Conservation (phyloP, 2,113 vertebrate species). For the Himantopus leucocephalus region DNA sequence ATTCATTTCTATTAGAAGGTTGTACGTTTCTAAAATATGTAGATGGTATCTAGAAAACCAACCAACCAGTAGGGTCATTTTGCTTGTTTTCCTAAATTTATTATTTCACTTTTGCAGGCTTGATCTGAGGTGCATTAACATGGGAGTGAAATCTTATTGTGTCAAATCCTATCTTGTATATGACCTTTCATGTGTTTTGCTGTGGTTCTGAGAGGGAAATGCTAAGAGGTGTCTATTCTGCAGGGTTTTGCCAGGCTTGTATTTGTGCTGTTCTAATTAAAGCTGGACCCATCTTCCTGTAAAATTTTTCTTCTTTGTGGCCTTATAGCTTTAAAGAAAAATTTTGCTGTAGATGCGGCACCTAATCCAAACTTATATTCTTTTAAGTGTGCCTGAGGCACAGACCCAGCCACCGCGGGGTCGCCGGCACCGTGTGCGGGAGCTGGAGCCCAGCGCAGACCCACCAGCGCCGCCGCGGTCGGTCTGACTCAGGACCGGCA, state of each 20-base stretch:
- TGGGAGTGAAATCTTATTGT: conserved; percentile 73
- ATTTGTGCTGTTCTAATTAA: background rate
- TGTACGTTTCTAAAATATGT: conserved; percentile 93
- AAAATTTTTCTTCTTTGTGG: background rate
- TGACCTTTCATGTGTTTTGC: conserved; percentile 75
- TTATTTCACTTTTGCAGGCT: conserved; percentile 79
- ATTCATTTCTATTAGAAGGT: conserved; percentile 99
- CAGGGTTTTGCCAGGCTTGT: background rate
- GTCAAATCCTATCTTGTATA: conserved; percentile 73
- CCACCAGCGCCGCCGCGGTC: accelerated
- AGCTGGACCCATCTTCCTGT: background rate
- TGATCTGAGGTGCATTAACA: conserved; percentile 76
- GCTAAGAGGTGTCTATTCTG: conserved; percentile 17
- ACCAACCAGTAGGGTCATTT: conserved; percentile 85
- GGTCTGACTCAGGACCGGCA: background rate
- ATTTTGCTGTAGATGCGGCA: background rate
- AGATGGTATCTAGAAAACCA: conserved; percentile 85
- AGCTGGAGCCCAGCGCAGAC: background rate
- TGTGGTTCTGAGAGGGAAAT: conserved; percentile 27
- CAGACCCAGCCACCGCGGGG: background rate
- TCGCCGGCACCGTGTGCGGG: background rate
- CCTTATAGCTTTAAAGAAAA: background rate
- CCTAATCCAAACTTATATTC: background rate
- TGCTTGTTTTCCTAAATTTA: conserved; percentile 87
- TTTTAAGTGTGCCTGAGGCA: background rate